Percentiles rank a stretch among this genome's conserved stretches.
Conservation (phyloP, 1,140 invertebrate genomes). For the Brachionus manjavacas region DNA sequence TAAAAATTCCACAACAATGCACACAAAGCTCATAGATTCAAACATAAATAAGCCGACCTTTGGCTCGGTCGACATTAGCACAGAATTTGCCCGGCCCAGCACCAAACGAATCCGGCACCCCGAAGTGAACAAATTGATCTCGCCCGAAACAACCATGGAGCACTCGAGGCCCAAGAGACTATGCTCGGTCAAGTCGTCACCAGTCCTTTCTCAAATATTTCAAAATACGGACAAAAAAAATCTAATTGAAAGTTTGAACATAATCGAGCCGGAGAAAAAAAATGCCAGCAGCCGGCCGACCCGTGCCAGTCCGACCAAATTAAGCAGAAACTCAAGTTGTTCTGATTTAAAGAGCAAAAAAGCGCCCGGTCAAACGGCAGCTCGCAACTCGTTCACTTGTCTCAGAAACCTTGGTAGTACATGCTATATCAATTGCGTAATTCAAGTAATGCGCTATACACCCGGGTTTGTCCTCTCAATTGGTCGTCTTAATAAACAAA, state of each 20-base stretch:
- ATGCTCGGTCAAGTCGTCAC: not conserved
- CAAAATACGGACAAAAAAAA: not conserved
- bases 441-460: constrained; percentile 40
- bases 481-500: constrained; percentile 20
- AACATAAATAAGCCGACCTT: not conserved
- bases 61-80: not conserved
- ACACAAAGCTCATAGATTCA: not conserved
- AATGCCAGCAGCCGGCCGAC: not conserved
- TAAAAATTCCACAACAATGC: not conserved
- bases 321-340: not conserved
- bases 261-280: not conserved
- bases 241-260: not conserved
- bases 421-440: constrained; percentile 40
- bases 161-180: not conserved
- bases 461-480: constrained; percentile 34
- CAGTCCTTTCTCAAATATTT: not conserved
- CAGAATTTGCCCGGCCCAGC: not conserved
- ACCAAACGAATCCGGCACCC: not conserved
- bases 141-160: not conserved
- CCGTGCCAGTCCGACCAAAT: not conserved
- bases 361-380: not conserved
- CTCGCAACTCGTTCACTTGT: constrained; percentile 23
- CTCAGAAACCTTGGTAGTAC: constrained; percentile 40
- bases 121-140: not conserved
- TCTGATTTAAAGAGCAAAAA: constrained; percentile 3